A percentile compares a stretch with the other conserved stretches of the same genome.
Evolutionary conservation across 2,113 vertebrate species (phyloP).

Genomic region (Oriolus oriolus): DNA sequence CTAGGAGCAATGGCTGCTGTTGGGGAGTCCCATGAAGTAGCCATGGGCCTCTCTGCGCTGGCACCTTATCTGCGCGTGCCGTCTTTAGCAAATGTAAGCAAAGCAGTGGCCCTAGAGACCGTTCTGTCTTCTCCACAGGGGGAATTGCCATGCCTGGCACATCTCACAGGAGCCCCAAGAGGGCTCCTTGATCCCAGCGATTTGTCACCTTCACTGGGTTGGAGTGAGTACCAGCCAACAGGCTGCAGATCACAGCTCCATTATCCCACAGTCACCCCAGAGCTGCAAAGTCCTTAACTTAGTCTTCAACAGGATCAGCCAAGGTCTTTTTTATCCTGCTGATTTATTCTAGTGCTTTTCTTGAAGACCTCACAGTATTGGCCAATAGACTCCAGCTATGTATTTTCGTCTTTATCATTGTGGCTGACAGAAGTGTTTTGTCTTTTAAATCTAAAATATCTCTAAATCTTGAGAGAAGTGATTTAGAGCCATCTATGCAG

Average conservation of each 20-base stretch:
- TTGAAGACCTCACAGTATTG: background rate
- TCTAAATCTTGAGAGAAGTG: background rate
- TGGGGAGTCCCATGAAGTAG: too few relatives aligned
- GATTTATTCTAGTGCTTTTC: background rate
- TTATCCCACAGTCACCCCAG: background rate
- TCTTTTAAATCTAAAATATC: background rate
- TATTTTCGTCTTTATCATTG: background rate
- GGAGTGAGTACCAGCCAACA: background rate
- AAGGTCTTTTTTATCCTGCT: background rate
- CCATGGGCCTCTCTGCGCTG: too few relatives aligned
- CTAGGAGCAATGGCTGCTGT: accelerated
- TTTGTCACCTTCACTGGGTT: background rate
- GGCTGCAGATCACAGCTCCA: background rate
- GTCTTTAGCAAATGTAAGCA: background rate
- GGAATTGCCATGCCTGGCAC: background rate
- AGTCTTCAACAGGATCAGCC: background rate
- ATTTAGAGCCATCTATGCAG: background rate
- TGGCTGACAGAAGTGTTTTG: background rate
- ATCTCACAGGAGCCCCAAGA: background rate
- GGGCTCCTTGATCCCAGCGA: background rate
- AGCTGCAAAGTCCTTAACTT: background rate
- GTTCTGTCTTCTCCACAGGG: background rate
- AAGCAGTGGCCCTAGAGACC: background rate
- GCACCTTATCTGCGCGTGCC: accelerated
- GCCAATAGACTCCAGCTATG: background rate